A percentile compares a stretch with the other conserved stretches of the same genome.
These are phyloP conservation scores for Drosophila mayri DNA, from an alignment of 1,140 invertebrate species.

Conservation along the genomic window DNA sequence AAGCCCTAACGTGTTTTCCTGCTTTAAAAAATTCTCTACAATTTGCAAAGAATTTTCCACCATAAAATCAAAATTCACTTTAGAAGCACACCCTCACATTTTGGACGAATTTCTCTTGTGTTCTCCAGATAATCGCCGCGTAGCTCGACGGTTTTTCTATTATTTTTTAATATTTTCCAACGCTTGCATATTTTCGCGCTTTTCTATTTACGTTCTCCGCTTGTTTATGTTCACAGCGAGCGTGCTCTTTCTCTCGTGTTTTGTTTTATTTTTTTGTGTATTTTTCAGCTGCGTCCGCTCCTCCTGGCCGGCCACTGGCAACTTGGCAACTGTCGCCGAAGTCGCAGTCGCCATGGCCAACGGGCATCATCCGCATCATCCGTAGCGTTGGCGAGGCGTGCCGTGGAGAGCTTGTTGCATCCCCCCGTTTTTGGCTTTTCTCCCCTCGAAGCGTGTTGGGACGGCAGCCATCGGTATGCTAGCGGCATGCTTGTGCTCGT, in stretches of 20 bases:
- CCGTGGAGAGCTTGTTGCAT: conserved; percentile 74
- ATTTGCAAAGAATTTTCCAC: background rate
- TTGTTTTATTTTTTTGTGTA: conserved; percentile 38
- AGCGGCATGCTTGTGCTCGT: conserved; percentile 65
- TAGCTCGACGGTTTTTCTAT: conserved; percentile 47
- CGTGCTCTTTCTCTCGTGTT: conserved; percentile 10
- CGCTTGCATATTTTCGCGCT: conserved; percentile 61
- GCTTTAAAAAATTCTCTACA: background rate
- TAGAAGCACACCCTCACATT: conserved; percentile 1
- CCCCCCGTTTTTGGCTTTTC: background rate
- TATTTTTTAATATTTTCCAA: conserved; percentile 72
- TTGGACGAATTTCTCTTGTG: background rate
- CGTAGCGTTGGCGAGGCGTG: conserved; percentile 47
- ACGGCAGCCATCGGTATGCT: conserved; percentile 63
- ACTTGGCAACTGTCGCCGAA: conserved; percentile 59
- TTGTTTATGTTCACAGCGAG: conserved; percentile 36
- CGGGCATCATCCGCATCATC: conserved; percentile 22
- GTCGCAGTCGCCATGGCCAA: conserved; percentile 18
- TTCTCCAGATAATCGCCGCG: conserved; percentile 24
- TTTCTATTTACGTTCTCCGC: conserved; percentile 53
- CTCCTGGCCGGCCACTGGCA: conserved; percentile 67
- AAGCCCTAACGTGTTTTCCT: background rate
- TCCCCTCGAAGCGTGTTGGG: conserved; percentile 41
- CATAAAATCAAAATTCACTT: conserved; percentile 22
- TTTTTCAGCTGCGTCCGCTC: conserved; percentile 62